Conservation (phyloP, 2,113 vertebrate genomes). For the Corythornis cristatus region DNA sequence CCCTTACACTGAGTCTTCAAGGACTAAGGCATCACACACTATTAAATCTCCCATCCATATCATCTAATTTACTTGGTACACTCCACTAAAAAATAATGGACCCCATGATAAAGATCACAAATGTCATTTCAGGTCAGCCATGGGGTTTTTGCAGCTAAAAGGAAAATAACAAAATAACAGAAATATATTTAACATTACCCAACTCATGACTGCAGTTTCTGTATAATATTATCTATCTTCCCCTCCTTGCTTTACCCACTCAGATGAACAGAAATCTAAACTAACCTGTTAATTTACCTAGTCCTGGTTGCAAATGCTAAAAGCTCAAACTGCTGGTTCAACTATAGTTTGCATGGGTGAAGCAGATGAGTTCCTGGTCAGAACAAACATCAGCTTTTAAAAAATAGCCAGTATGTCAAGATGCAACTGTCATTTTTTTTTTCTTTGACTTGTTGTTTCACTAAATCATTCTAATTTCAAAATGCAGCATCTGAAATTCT, state of each 20-base stretch:
- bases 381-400: not conserved
- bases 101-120: not conserved
- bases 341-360: not conserved
- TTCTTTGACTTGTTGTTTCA: not conserved
- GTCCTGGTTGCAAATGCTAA: not conserved
- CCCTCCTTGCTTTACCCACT: not conserved
- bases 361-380: not conserved
- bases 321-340: not conserved
- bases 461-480: not conserved
- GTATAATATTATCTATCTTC: not conserved
- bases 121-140: not conserved
- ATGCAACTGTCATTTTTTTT: not conserved
- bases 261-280: not conserved
- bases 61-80: not conserved
- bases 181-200: not conserved
- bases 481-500: not conserved
- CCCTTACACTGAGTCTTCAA: not conserved
- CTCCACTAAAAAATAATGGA: not conserved
- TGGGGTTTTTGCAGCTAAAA: not conserved
- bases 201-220: not conserved
- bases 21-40: not conserved
- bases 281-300: not conserved
- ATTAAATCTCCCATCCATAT: not conserved
- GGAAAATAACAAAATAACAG: not conserved
- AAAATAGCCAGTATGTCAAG: not conserved